Conservation (phyloP, 1,140 invertebrate species). For the Trichomalopsis sarcophagae region DNA sequence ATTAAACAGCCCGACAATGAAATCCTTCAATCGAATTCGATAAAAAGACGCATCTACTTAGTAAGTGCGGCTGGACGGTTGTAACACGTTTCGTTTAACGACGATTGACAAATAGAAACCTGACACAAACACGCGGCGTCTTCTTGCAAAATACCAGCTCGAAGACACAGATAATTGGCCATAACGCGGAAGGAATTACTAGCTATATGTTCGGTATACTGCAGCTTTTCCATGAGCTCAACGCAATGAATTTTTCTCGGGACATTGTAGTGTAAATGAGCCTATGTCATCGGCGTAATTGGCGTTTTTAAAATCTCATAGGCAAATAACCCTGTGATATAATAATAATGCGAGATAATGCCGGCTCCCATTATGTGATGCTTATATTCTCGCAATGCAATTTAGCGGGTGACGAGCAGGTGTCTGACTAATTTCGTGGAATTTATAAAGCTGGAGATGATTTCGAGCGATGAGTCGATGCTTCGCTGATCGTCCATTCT, state of each 20-base stretch:
- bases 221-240: neutral
- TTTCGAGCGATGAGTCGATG: too few relatives aligned
- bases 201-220: neutral
- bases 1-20: too few relatives aligned
- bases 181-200: neutral
- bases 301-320: neutral
- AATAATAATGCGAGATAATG: constrained; percentile 6
- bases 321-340: neutral
- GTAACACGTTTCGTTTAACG: neutral
- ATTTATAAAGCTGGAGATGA: too few relatives aligned
- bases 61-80: neutral
- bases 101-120: neutral
- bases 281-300: neutral
- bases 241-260: neutral
- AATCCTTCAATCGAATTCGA: too few relatives aligned
- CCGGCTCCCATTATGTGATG: neutral
- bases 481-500: too few relatives aligned
- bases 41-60: neutral
- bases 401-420: neutral
- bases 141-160: neutral
- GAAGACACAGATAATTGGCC: neutral
- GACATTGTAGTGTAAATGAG: neutral
- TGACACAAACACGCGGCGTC: neutral
- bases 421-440: neutral
- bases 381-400: neutral